Evolutionary conservation across 2,888 invertebrate genomes (phyloP), one percentile per base, ranked within the genome.

Genomic region (Drosophila cracens): DNA sequence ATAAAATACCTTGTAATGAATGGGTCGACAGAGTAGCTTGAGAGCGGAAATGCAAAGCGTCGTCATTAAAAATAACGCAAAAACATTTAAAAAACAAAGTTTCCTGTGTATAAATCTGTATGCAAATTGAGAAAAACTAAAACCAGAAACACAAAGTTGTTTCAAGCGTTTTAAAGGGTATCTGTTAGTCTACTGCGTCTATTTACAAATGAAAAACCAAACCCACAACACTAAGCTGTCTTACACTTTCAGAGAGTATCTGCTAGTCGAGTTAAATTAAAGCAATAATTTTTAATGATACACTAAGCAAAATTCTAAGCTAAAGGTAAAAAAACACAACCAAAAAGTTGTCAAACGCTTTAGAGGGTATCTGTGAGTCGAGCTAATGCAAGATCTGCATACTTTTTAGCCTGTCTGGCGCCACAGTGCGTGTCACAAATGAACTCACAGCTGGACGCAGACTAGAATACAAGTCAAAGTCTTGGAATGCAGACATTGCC

Each of bases 401-500:
- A 46, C 6, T 58, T 46, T 54, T 33, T 51, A 40, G 56, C 31
- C 34, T 16, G 38, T 49, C 29, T 77, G 74, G 74, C 78, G 76
- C 64, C 74, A 46, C 58, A 40, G 46, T 60, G 40, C 29, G 49
- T 56, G n/a, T 57, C 43, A 27, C 31, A 63, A 34, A 21, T 21
- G 31, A 29, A 33, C 33, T 21, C 62, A 70, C 66, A 77, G 77
- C 74, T 77, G 78, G 74, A 64, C 54, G 21, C 60, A 59, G 76
- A 53, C 51, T 67, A 51, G 38, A 65, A 66, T 56, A 51, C 56
- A 74, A 67, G 62, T 57, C 58, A 61, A 66, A 71, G 72, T 68
- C 49, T 13, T 10, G 79, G 68, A 79, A 78, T 78, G 71, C 71
- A 78, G 79, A 67, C 75, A 48, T 8, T 25, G 46, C 25, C 25